Evolutionary conservation across 2,797 vertebrate species (phyloP).

Genomic region (Merluccius polli): DNA sequence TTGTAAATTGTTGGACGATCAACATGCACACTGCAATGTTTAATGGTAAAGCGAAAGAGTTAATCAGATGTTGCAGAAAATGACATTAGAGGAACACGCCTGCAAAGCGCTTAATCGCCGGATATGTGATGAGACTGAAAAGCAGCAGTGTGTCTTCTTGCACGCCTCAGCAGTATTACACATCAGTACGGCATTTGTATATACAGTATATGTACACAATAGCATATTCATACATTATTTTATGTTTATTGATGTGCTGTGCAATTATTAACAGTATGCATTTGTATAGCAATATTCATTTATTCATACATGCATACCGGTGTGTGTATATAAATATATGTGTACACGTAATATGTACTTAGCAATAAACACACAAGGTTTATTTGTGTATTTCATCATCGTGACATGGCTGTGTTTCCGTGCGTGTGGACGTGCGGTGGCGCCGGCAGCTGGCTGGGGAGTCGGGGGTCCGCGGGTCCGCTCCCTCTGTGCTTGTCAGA

Average conservation of each 20-base stretch:
- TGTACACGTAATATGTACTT: not conserved
- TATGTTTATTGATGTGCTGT: not conserved
- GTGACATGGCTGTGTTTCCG: not conserved
- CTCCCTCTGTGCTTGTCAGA: constrained; percentile 62
- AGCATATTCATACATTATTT: too few species aligned
- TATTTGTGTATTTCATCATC: not conserved
- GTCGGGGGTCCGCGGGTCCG: not conserved
- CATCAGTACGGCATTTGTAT: not conserved
- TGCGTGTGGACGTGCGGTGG: not conserved
- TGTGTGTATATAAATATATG: not conserved
- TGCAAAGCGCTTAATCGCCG: not conserved
- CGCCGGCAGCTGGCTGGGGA: constrained; percentile 44
- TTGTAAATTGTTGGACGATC: not conserved
- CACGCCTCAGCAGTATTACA: not conserved
- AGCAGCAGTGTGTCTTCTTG: not conserved
- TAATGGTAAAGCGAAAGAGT: too few species aligned
- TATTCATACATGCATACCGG: not conserved
- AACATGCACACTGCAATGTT: too few species aligned
- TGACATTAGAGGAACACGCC: too few species aligned
- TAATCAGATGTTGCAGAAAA: too few species aligned
- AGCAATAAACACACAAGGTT: too few species aligned
- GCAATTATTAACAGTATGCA: not conserved
- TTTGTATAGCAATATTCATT: not conserved
- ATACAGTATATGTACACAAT: not conserved
- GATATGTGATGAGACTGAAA: not conserved